These are phyloP conservation scores for Sebastes flavidus DNA, from an alignment of 2,797 vertebrate species.

Conservation along the genomic window DNA sequence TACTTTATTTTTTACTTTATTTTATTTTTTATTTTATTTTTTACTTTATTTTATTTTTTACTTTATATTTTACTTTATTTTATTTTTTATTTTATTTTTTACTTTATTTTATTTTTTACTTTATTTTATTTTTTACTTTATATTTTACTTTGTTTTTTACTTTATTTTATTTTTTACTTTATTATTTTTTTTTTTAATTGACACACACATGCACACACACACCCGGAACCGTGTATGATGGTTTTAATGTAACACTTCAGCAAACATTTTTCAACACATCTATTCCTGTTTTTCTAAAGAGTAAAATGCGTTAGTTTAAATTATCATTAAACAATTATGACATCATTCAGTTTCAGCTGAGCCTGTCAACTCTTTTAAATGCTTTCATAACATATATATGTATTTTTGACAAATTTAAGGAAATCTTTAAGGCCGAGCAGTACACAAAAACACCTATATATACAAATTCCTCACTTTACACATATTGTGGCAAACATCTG, in stretches of 20 bases:
- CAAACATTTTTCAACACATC: background rate
- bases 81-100: too few relatives aligned
- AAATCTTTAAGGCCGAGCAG: background rate
- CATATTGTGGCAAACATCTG: background rate
- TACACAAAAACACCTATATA: background rate
- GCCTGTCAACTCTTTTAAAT: background rate
- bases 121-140: too few relatives aligned
- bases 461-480: background rate
- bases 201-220: constrained; percentile 26
- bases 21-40: too few relatives aligned
- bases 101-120: too few relatives aligned
- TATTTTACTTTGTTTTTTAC: too few relatives aligned
- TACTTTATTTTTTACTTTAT: too few relatives aligned
- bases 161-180: too few relatives aligned
- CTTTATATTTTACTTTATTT: too few relatives aligned
- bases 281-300: background rate
- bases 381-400: background rate
- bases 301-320: background rate
- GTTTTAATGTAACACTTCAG: background rate
- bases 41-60: too few relatives aligned
- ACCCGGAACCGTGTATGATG: background rate
- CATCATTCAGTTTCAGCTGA: background rate
- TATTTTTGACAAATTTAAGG: background rate
- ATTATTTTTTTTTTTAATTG: constrained; percentile 56
- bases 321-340: background rate